Base-by-base conservation (phyloP, 2,797 vertebrate genomes). In the Cottoperca gobio region DNA sequence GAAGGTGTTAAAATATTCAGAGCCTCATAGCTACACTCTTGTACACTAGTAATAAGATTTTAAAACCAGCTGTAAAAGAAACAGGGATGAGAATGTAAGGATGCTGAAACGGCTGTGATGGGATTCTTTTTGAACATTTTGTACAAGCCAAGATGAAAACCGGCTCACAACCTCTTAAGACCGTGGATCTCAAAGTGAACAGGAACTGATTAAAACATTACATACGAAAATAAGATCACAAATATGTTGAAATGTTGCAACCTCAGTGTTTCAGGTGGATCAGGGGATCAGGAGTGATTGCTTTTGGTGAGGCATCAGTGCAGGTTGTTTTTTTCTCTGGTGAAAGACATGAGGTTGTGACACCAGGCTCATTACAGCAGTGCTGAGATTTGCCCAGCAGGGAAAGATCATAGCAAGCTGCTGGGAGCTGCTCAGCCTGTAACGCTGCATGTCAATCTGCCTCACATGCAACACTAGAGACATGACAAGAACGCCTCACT, bases 391-490 rank as follows among this genome's bases (percentile, higher is more conserved):
- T 86, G 53, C 69, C 82, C 71, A 31, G 73, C 8, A 46, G 90
- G 81, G 64, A 74, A 65, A 42, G 79, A 86, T 86, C 76, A 76
- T 73, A 87, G 75, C 52, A 19, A 63, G 17, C 64, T 61, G 76
- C 68, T 80, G 72, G 42, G 37, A 57, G 84, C 69, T 81, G 77
- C 67, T 73, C 73, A 71, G 57, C 55, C 77, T 78, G 39, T 42
- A 79, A 68, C 28, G 0, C 77, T 66, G 72, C 70, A 82, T 83
- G 74, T 85, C 82, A 89, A 82, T 75, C 21, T 49, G 53, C 53
- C 39, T 73, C 64, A 13, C 14, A 66, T 48, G 61, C 48, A 50
- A 70, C 76, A 64, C 12, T 66, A 58, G 35, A 80, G 58, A 80
- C 70, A 84, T 60, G 73, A 90, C 55, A 50, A 7, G 48, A 73